Evolutionary conservation across 2,888 invertebrate genomes (phyloP).

Genomic region (Thereva unica): DNA sequence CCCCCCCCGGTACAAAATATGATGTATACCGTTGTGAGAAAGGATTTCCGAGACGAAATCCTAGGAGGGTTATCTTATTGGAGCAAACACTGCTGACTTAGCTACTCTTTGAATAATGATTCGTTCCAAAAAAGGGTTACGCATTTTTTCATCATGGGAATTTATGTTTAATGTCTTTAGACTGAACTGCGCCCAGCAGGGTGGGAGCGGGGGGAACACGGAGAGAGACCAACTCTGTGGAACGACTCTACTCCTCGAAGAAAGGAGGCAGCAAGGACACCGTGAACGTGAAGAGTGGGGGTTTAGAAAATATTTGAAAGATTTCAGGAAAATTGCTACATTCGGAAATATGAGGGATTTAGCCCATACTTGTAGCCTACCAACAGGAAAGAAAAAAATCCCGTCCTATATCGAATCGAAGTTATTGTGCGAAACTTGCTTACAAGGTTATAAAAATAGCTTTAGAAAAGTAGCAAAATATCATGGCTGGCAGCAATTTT

Average conservation of each 20-base stretch:
- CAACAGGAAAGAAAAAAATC: no score
- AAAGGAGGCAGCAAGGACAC: no score
- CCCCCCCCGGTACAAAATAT: slow-evolving; percentile 9
- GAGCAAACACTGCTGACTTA: slow-evolving; percentile 5
- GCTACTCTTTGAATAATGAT: slow-evolving; percentile 26
- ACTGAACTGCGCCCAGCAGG: background rate
- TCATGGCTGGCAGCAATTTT: no score
- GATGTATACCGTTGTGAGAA: slow-evolving; percentile 22
- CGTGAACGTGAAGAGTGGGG: no score
- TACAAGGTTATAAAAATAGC: no score
- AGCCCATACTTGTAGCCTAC: no score
- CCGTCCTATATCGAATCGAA: no score
- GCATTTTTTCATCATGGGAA: background rate
- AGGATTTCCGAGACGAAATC: background rate
- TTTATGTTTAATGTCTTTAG: slow-evolving; percentile 27
- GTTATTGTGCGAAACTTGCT: no score
- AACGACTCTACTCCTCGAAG: no score
- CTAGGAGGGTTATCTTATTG: slow-evolving; percentile 6
- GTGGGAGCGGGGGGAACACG: no score
- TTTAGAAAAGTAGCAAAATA: no score
- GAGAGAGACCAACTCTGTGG: no score
- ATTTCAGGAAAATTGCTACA: slow-evolving; percentile 10
- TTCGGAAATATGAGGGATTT: slow-evolving; percentile 14
- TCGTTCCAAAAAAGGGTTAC: slow-evolving; percentile 8
- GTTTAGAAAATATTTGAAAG: slow-evolving; percentile 18